Evolutionary conservation across 2,797 vertebrate genomes (phyloP), one percentile per base, ranked within the genome.

Genomic region (Neomorphus geoffroyi): DNA sequence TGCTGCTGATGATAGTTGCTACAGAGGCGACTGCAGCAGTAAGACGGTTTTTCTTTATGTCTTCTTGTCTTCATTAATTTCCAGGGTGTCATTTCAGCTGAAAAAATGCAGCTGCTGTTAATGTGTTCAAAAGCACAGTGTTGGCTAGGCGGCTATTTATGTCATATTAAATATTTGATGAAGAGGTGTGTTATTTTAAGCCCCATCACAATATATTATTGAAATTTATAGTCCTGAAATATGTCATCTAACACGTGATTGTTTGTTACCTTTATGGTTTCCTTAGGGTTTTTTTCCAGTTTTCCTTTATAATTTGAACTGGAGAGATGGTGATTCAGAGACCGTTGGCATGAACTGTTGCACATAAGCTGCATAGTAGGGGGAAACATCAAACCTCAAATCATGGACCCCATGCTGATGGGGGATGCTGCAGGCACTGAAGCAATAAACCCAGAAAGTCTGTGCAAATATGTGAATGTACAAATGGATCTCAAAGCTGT

Each of bases 111-210:
- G 33, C 77, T 72, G 56, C 70, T 75, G 10, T 77, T 81, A 90
- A 81, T 46, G 15, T 80, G 72, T 80, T 91, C 64, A 90, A 86
- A 94, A 74, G 60, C 32, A 48, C 75, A 56, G 54, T 71, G 74
- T 60, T 65, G 80, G 73, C 60, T 93, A 32, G 85, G 51, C 11
- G 5, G 78, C 71, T 94, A 64, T 92, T 94, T 93, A 86, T 86
- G 80, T 82, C 71, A 58, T 50, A 80, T 71, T 92, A 91, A 93
- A 96, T 96, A 92, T 96, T 92, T 81, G 66, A 88, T 64, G 58
- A 92, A 28, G 54, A 87, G 15, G 11, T 56, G 9, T 70, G 26
- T 61, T 93, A 80, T 77, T 94, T 94, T 94, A 92, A 95, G 56
- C 56, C 32, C 54, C 33, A 84, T 82, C 48, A 61, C 65, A 93